Percentiles rank a stretch among this genome's conserved stretches.
Conservation (phyloP, 2,113 vertebrate species). For the Bubalus kerabau region DNA sequence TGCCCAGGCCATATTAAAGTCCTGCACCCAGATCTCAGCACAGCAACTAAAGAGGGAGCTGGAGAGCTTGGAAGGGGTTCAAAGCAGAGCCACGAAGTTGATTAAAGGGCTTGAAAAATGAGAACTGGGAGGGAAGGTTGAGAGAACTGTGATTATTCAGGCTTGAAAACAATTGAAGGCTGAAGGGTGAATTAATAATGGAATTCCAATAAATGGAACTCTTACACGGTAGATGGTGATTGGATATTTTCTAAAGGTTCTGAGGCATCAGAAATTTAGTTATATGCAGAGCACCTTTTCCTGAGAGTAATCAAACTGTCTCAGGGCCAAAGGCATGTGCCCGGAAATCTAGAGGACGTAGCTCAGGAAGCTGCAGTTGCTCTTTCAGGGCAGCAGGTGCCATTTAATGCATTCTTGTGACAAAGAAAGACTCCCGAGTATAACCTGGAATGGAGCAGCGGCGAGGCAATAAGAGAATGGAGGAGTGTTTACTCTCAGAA, state of each 20-base stretch:
- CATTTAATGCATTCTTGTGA: neutral
- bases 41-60: neutral
- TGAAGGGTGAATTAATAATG: slow-evolving; percentile 25
- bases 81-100: neutral
- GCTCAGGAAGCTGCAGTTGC: neutral
- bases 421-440: neutral
- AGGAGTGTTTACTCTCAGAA: neutral
- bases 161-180: slow-evolving; percentile 49
- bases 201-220: slow-evolving; percentile 17
- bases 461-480: rapidly evolving
- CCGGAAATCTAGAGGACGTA: neutral
- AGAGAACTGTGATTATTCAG: slow-evolving; percentile 54
- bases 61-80: slow-evolving; percentile 36
- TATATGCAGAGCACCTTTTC: neutral
- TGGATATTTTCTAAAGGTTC: slow-evolving; percentile 2
- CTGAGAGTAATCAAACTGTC: neutral
- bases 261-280: neutral
- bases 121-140: neutral
- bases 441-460: neutral
- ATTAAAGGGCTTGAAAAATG: slow-evolving; percentile 50
- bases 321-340: neutral
- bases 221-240: neutral
- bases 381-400: neutral
- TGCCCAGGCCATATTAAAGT: neutral
- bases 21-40: neutral